Evolutionary conservation across 2,888 invertebrate genomes (phyloP).

Genomic region (Papilio demoleus): DNA sequence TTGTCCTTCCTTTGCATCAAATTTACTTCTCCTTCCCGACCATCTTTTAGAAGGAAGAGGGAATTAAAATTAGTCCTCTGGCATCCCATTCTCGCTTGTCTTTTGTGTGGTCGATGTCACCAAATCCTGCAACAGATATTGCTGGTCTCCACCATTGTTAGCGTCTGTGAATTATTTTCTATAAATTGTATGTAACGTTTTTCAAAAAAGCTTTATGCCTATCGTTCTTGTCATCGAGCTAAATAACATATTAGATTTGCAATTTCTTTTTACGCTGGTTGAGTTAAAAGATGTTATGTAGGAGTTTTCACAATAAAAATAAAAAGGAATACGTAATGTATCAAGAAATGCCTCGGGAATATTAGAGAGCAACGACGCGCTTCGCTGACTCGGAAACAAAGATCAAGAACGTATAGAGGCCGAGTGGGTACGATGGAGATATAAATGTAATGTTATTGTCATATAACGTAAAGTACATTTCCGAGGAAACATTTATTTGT

Average conservation of each 20-base stretch:
- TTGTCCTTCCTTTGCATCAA: no score
- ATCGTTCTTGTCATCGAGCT: constrained; percentile 1
- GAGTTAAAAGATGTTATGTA: constrained; percentile 15
- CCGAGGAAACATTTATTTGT: not conserved
- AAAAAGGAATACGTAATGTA: constrained; percentile 31
- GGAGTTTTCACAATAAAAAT: constrained; percentile 18
- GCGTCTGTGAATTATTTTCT: not conserved
- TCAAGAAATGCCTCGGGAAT: constrained; percentile 30
- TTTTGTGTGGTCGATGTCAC: not conserved
- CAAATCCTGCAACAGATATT: no score
- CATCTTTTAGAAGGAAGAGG: no score
- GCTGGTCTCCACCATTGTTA: no score
- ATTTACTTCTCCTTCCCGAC: no score
- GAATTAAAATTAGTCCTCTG: no score
- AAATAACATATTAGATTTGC: constrained; percentile 13
- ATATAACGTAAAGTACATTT: not conserved
- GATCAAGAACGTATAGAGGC: constrained; percentile 22
- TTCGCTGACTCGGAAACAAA: constrained; percentile 38
- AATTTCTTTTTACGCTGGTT: constrained; percentile 19
- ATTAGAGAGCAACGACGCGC: constrained; percentile 35
- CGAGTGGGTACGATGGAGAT: constrained; percentile 22
- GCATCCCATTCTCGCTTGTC: no score
- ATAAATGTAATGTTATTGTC: constrained; percentile 26
- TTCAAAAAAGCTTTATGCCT: not conserved
- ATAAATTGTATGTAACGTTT: not conserved